Evolutionary conservation across 2,888 invertebrate genomes (phyloP).

Genomic region (Leptinotarsa juncta): DNA sequence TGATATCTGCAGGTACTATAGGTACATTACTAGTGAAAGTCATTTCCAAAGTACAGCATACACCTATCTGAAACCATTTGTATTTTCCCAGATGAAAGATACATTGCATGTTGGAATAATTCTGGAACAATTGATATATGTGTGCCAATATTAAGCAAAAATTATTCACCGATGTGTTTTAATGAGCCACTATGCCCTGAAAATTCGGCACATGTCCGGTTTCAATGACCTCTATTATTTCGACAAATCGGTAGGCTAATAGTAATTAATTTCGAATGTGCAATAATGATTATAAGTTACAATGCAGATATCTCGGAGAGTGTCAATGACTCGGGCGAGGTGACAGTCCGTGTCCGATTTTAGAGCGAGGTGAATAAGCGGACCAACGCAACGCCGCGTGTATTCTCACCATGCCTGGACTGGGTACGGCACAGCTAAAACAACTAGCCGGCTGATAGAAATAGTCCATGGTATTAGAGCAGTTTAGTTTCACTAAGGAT

Average conservation of each 20-base stretch:
- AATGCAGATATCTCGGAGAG: constrained; percentile 27
- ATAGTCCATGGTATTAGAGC: not conserved
- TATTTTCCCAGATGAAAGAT: too few species aligned
- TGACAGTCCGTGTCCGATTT: constrained; percentile 43
- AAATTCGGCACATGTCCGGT: not conserved
- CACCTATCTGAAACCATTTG: too few species aligned
- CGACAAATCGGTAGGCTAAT: constrained; percentile 9
- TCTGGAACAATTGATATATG: too few species aligned
- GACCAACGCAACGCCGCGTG: constrained; percentile 13
- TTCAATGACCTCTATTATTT: constrained; percentile 19
- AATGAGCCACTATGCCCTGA: not conserved
- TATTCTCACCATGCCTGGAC: constrained; percentile 7
- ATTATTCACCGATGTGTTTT: not conserved
- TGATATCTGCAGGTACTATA: too few species aligned
- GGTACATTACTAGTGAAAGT: too few species aligned
- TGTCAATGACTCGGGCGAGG: constrained; percentile 48
- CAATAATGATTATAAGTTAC: constrained; percentile 12
- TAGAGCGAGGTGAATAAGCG: constrained; percentile 43
- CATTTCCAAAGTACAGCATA: too few species aligned
- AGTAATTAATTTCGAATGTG: constrained; percentile 13
- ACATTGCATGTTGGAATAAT: too few species aligned
- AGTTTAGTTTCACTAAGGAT: not conserved
- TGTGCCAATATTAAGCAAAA: too few species aligned
- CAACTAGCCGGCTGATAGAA: not conserved
- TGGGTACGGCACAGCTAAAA: constrained; percentile 7